phyloP scores from a whole-genome alignment of 2,113 vertebrate species.

The Pavo muticus region DNA sequence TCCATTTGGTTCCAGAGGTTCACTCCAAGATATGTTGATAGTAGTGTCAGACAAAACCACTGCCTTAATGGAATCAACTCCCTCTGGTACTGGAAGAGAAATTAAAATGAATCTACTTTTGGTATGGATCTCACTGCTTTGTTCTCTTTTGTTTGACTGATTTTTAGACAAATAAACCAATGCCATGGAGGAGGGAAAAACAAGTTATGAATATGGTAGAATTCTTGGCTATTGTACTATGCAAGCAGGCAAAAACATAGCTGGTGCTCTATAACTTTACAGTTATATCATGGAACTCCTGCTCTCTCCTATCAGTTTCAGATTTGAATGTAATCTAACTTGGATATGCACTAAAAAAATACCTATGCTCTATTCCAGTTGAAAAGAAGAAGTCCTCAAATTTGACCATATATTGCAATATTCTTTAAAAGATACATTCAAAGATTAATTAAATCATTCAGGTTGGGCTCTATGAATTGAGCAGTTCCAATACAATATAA shows the following conservation, averaged over 20 bases:
- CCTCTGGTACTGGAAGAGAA: conserved; percentile 76
- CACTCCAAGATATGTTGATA: conserved; percentile 70
- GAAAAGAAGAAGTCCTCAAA: not conserved
- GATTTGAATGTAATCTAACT: not conserved
- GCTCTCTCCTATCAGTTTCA: not conserved
- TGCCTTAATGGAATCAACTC: conserved; percentile 49
- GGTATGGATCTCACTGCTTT: not conserved
- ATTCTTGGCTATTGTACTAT: not conserved
- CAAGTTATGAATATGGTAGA: not conserved
- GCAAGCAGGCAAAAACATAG: not conserved
- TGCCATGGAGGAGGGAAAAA: not conserved
- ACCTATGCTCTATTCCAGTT: not conserved
- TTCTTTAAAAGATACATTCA: not conserved
- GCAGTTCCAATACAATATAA: not conserved
- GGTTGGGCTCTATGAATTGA: not conserved
- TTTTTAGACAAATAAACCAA: not conserved
- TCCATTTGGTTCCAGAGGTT: conserved; percentile 74
- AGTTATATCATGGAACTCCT: not conserved
- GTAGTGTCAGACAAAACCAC: conserved; percentile 69
- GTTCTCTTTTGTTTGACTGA: not conserved
- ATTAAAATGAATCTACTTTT: not conserved
- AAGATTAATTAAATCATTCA: not conserved
- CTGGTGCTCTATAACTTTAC: not conserved
- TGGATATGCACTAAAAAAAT: not conserved
- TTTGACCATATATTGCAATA: not conserved